Evolutionary conservation across 2,888 invertebrate genomes (phyloP).

Genomic region (Elaeidobius kamerunicus): DNA sequence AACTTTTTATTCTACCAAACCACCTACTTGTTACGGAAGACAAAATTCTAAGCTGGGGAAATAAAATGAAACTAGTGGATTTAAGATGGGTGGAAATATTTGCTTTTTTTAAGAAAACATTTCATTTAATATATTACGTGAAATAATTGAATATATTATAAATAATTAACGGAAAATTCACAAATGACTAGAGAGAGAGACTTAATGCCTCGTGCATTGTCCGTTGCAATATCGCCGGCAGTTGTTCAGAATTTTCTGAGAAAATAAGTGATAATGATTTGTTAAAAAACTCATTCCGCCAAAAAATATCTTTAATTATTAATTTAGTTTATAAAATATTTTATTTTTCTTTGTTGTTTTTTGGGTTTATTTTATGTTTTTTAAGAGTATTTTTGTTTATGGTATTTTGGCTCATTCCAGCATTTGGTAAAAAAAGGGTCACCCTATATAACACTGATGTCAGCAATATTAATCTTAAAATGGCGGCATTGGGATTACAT

Average conservation of each 20-base stretch:
- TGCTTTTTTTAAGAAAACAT: neutral
- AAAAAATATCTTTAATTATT: neutral
- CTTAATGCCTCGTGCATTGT: neutral
- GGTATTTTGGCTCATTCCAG: no score
- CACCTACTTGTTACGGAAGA: neutral
- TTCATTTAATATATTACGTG: neutral
- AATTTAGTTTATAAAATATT: no score
- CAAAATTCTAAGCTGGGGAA: no score
- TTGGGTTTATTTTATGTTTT: no score
- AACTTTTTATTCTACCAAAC: neutral
- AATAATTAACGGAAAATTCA: neutral
- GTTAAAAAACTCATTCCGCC: neutral
- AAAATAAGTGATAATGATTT: neutral
- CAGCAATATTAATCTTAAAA: no score
- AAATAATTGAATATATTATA: neutral
- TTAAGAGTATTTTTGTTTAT: no score
- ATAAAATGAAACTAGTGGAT: neutral
- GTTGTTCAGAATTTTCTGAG: neutral
- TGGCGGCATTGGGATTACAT: no score
- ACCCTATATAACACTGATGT: no score
- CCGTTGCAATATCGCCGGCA: neutral
- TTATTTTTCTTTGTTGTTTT: no score
- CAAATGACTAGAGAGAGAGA: neutral
- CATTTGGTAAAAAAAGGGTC: no score
- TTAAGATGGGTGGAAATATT: neutral